phyloP scores from a whole-genome alignment of 2,888 invertebrate genomes.

The Rotaria sp. region DNA sequence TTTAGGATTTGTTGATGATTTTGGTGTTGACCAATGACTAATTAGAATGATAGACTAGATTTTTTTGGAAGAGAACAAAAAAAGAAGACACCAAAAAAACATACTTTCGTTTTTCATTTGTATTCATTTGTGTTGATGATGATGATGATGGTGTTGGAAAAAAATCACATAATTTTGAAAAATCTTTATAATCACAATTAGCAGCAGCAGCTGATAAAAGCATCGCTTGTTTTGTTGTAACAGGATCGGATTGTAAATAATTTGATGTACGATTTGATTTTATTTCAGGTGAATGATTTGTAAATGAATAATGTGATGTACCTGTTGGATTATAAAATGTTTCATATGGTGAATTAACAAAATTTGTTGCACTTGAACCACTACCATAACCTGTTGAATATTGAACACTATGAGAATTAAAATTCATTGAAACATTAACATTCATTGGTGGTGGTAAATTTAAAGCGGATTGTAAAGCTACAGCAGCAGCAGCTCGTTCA shows the following conservation, averaged over 20 bases:
- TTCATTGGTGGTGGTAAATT: not conserved
- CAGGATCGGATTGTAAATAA: not conserved
- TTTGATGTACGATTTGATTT: not conserved
- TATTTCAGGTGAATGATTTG: not conserved
- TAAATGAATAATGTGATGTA: not conserved
- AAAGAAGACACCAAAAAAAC: not conserved
- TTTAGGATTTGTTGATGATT: not conserved
- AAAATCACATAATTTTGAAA: not conserved
- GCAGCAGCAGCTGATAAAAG: not conserved
- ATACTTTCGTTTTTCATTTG: not conserved
- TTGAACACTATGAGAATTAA: constrained; percentile 17
- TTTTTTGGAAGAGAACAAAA: not conserved
- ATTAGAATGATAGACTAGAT: not conserved
- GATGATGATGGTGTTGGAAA: not conserved
- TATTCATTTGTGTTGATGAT: not conserved
- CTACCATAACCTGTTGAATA: not conserved
- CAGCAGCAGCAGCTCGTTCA: not conserved
- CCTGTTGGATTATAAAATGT: not conserved
- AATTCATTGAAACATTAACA: constrained; percentile 17
- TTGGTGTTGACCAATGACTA: not conserved
- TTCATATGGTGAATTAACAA: not conserved
- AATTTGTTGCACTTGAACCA: not conserved
- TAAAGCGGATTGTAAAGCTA: not conserved
- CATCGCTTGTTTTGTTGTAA: not conserved
- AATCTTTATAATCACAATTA: not conserved